A percentile compares a stretch with the other conserved stretches of the same genome.
phyloP scores from a whole-genome alignment of 2,888 invertebrate genomes.

The Stenchaetothrips biformis region DNA sequence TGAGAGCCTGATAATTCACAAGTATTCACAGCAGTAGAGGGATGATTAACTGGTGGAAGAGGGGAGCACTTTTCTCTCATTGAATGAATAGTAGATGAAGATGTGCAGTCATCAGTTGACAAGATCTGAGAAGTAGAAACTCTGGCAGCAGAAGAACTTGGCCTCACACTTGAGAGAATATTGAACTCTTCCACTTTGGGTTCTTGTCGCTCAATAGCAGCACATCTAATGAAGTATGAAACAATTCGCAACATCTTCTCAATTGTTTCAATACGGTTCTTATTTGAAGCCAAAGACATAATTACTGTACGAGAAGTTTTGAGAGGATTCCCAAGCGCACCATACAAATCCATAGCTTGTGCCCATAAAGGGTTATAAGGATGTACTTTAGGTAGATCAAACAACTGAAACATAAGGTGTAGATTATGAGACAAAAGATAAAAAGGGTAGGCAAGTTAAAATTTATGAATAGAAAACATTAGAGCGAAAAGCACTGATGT shows the following conservation, averaged over 20 bases:
- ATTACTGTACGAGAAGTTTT: slow-evolving; percentile 76
- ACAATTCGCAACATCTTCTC: slow-evolving; percentile 70
- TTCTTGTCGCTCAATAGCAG: slow-evolving; percentile 27
- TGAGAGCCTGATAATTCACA: not conserved
- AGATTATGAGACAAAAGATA: not conserved
- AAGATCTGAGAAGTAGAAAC: not conserved
- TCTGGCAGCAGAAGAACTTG: not conserved
- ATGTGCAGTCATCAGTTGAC: not conserved
- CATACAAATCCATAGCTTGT: slow-evolving; percentile 79
- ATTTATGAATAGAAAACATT: not conserved
- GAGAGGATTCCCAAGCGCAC: slow-evolving; percentile 74
- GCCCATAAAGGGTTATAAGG: slow-evolving; percentile 89
- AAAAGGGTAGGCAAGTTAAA: not conserved
- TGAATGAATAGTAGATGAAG: not conserved
- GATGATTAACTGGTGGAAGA: not conserved
- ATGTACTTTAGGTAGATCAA: slow-evolving; percentile 53
- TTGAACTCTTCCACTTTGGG: slow-evolving; percentile 46
- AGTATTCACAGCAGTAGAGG: not conserved
- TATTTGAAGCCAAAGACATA: slow-evolving; percentile 43
- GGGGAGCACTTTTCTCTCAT: not conserved
- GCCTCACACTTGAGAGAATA: not conserved
- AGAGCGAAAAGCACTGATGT: not conserved
- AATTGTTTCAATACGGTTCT: slow-evolving; percentile 47
- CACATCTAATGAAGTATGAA: slow-evolving; percentile 70
- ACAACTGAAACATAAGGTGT: slow-evolving; percentile 44